Evolutionary conservation across 2,113 vertebrate genomes (phyloP).

Genomic region (Hippoglossus stenolepis): DNA sequence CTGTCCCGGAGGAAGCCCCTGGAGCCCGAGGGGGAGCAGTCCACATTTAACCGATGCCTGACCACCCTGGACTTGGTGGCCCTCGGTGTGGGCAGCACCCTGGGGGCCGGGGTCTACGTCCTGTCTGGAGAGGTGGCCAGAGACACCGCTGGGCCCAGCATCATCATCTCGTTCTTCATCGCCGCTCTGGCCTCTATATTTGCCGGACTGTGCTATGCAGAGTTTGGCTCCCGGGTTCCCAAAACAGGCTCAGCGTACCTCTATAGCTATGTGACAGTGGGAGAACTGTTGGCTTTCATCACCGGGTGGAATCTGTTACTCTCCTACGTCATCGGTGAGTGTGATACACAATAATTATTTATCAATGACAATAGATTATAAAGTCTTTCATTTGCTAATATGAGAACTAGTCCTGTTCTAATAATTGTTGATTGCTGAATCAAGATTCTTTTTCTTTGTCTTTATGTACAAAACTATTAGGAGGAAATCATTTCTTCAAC

Average conservation of each 20-base stretch:
- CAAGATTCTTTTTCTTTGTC: neutral
- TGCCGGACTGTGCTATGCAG: slow-evolving; percentile 88
- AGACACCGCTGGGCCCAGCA: slow-evolving; percentile 84
- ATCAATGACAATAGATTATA: neutral
- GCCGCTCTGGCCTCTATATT: slow-evolving; percentile 87
- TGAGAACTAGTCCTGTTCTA: neutral
- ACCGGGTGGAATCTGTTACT: slow-evolving; percentile 91
- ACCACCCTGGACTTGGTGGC: slow-evolving; percentile 85
- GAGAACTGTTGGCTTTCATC: slow-evolving; percentile 88
- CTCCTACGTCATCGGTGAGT: slow-evolving; percentile 87
- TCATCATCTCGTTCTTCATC: slow-evolving; percentile 88
- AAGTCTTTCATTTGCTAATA: neutral
- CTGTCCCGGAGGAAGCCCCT: slow-evolving; percentile 84
- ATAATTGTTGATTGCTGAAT: neutral
- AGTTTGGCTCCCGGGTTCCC: slow-evolving; percentile 86
- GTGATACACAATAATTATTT: neutral
- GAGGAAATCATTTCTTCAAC: too few relatives aligned
- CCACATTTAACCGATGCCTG: slow-evolving; percentile 85
- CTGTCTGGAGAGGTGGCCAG: slow-evolving; percentile 90
- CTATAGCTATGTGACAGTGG: slow-evolving; percentile 89
- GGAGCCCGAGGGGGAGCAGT: slow-evolving; percentile 69
- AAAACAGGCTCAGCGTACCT: slow-evolving; percentile 90
- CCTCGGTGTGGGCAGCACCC: slow-evolving; percentile 88
- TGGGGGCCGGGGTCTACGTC: slow-evolving; percentile 89
- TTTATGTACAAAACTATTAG: too few relatives aligned